These are phyloP conservation scores for Ommatoiulus sabulosus DNA, from an alignment of 2,888 invertebrate genomes.

Conservation along the genomic window DNA sequence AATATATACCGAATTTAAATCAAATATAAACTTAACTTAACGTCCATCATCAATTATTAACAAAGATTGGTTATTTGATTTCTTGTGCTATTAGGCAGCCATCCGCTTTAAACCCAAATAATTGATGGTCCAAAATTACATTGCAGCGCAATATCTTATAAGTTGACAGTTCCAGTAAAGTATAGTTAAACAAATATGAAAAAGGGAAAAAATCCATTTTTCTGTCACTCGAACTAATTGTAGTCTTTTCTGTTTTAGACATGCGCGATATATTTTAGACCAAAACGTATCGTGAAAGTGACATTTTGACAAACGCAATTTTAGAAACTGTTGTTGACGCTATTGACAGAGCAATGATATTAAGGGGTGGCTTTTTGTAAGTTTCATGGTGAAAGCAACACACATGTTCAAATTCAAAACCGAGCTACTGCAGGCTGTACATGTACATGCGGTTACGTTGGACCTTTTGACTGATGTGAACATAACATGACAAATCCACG, in stretches of 20 bases:
- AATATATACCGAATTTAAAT: too few relatives aligned
- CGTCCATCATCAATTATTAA: too few relatives aligned
- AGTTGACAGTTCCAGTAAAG: too few relatives aligned
- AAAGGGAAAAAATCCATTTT: neutral
- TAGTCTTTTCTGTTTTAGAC: neutral
- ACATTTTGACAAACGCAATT: slow-evolving; percentile 44
- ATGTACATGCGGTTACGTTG: neutral
- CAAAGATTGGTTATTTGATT: too few relatives aligned
- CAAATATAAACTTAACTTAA: too few relatives aligned
- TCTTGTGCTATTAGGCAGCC: too few relatives aligned
- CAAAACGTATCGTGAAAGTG: slow-evolving; percentile 24
- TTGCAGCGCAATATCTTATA: too few relatives aligned
- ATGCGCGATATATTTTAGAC: neutral
- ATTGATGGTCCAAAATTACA: too few relatives aligned
- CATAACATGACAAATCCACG: neutral
- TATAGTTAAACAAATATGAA: neutral
- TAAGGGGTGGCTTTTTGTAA: neutral
- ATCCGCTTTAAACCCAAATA: too few relatives aligned
- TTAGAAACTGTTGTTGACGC: slow-evolving; percentile 35
- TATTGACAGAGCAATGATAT: neutral
- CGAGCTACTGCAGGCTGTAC: neutral
- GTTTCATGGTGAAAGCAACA: neutral
- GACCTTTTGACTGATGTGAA: neutral
- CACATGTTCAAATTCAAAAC: neutral
- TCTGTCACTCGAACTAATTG: neutral